Percentiles rank a stretch among this genome's conserved stretches.
These are phyloP conservation scores for Halcyon senegalensis DNA, from an alignment of 2,113 vertebrate species.

Conservation along the genomic window DNA sequence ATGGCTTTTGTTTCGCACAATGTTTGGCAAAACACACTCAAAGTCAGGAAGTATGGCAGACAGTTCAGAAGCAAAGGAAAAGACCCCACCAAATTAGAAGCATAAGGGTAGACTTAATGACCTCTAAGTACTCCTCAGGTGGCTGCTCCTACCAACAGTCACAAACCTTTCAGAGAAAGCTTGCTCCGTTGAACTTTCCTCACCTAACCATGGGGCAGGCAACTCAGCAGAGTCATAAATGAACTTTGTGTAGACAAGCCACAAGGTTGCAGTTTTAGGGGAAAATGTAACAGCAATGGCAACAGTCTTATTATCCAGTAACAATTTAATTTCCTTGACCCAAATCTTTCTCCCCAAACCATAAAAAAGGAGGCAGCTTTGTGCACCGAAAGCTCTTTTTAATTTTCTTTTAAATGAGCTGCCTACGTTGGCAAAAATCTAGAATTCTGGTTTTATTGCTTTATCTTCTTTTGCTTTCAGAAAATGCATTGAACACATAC, in stretches of 20 bases:
- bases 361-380: not conserved
- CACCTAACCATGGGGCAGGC: not conserved
- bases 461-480: not conserved
- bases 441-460: not conserved
- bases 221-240: not conserved
- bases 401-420: not conserved
- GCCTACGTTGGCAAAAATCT: not conserved
- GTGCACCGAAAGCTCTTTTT: not conserved
- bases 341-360: not conserved
- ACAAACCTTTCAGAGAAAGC: not conserved
- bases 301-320: not conserved
- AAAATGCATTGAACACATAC: not conserved
- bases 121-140: slow-evolving; percentile 24
- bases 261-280: not conserved
- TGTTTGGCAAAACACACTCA: slow-evolving; percentile 48
- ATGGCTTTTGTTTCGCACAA: not conserved
- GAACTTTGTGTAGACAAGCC: not conserved
- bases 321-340: not conserved
- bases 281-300: not conserved
- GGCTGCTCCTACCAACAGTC: not conserved
- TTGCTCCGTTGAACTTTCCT: not conserved
- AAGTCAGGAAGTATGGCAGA: slow-evolving; percentile 63
- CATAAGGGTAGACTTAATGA: slow-evolving; percentile 35
- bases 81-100: slow-evolving; percentile 63
- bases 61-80: slow-evolving; percentile 40